These are phyloP conservation scores for Gorsachius goisagi DNA, from an alignment of 2,113 vertebrate genomes.

Conservation along the genomic window DNA sequence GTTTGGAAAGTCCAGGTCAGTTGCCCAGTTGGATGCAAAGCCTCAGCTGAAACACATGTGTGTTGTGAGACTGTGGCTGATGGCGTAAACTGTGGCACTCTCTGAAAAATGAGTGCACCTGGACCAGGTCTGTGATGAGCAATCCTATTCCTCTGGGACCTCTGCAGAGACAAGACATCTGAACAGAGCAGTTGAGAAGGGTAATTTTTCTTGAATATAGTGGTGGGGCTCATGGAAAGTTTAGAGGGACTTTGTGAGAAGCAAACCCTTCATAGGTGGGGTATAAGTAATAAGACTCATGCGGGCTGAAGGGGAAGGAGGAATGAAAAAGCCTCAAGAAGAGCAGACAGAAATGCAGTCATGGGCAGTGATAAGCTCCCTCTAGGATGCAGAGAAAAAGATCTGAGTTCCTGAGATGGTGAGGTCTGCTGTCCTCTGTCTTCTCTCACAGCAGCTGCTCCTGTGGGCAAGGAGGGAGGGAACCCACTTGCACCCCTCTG, in stretches of 20 bases:
- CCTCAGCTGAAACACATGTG: rapidly evolving
- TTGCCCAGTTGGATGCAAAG: neutral
- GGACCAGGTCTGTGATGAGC: neutral
- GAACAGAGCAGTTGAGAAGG: neutral
- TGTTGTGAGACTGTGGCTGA: neutral
- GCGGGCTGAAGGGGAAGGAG: neutral
- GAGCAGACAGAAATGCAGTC: neutral
- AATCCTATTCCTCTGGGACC: neutral
- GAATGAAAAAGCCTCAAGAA: neutral
- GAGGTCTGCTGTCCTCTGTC: neutral
- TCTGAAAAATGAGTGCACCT: neutral
- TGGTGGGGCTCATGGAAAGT: neutral
- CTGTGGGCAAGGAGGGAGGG: neutral
- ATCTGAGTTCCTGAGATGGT: neutral
- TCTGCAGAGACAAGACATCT: neutral
- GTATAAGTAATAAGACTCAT: neutral
- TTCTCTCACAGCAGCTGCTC: neutral
- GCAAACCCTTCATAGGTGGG: neutral
- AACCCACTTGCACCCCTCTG: neutral
- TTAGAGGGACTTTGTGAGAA: neutral
- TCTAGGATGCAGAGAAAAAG: neutral
- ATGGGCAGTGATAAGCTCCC: neutral
- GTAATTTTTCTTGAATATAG: neutral
- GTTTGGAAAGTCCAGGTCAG: neutral
- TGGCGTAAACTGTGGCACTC: neutral